Evolutionary conservation across 92 coral and sea anemone species (phyloP), one percentile per base, ranked within the genome.

Genomic region (Metridium senile): DNA sequence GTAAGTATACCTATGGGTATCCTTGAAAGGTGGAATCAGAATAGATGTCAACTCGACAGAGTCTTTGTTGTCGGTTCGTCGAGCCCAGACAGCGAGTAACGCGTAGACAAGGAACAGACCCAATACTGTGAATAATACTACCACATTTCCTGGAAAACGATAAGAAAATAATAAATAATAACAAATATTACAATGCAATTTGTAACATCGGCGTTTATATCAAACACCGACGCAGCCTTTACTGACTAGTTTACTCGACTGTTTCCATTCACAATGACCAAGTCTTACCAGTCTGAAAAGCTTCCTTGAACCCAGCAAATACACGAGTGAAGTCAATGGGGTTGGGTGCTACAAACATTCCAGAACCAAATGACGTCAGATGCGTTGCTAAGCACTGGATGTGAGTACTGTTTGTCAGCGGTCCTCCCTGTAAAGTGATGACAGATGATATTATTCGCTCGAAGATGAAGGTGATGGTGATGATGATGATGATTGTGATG

Each of bases 301-400:
- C 83, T 2, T 62, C 71, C 25, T 67, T 78, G 83, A 92, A 92
- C 2, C 94, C 94, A 43, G 76, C 75, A 25, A 92, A 58, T n/a
- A 81, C 97, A 30, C 74, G 66, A 32, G 82, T 83, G 80, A 92
- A 92, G 89, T 90, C 91, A 49, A 92, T 86, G 6, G 97, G 91
- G 71, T 89, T 92, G 6, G 97, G 94, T 10, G 94, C 93, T 19
- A 86, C 91, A 21, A 85, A 32, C 77, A 92, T 58, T 46, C 89
- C 97, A 0, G 88, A 75, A 11, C 97, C 97, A 47, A 92, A 92
- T 16, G 97, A 85, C 71, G 93, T 92, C 64, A 92, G 86, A 46
- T 92, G 97, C 27, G 85, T 89, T 35, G 88, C 68, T 78, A 74
- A 26, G 71, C 97, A 92, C 62, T 85, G 93, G 27, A 84, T 86